A percentile compares a stretch with the other conserved stretches of the same genome.
Conservation (phyloP, 2,888 invertebrate genomes). For the Notodonta ziczac region DNA sequence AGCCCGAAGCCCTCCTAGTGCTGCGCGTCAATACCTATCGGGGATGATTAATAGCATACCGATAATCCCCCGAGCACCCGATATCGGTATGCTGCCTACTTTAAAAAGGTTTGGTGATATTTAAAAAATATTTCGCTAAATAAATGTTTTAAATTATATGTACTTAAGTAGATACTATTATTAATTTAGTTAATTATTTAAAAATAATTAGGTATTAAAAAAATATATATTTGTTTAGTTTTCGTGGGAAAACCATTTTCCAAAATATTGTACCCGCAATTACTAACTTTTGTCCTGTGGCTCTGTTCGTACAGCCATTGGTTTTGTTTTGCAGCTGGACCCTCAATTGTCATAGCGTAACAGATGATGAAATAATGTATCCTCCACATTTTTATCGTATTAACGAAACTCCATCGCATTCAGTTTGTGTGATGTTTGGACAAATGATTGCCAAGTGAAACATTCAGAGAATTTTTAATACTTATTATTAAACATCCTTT, state of each 20-base stretch:
- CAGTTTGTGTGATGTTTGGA: background rate
- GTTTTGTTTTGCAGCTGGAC: too few relatives aligned
- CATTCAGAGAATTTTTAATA: too few relatives aligned
- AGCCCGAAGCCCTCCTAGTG: slow-evolving; percentile 45
- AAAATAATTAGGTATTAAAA: too few relatives aligned
- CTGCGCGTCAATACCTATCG: slow-evolving; percentile 57
- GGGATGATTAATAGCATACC: slow-evolving; percentile 68
- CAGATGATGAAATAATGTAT: too few relatives aligned
- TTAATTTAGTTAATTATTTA: too few relatives aligned
- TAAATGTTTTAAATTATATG: too few relatives aligned
- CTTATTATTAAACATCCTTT: too few relatives aligned
- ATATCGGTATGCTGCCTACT: slow-evolving; percentile 49
- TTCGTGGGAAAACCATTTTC: background rate
- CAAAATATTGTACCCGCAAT: background rate
- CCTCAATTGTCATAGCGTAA: too few relatives aligned
- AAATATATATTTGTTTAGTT: too few relatives aligned
- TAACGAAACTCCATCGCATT: too few relatives aligned
- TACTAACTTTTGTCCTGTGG: background rate
- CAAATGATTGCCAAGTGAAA: background rate
- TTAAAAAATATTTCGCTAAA: background rate
- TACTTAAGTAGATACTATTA: too few relatives aligned
- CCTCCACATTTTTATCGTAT: too few relatives aligned
- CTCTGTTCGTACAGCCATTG: slow-evolving; percentile 7
- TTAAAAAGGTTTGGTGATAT: background rate
- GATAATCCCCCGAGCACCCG: slow-evolving; percentile 59